Conservation (phyloP, 1,140 invertebrate species). For the Caenorhabditis brenneri region DNA sequence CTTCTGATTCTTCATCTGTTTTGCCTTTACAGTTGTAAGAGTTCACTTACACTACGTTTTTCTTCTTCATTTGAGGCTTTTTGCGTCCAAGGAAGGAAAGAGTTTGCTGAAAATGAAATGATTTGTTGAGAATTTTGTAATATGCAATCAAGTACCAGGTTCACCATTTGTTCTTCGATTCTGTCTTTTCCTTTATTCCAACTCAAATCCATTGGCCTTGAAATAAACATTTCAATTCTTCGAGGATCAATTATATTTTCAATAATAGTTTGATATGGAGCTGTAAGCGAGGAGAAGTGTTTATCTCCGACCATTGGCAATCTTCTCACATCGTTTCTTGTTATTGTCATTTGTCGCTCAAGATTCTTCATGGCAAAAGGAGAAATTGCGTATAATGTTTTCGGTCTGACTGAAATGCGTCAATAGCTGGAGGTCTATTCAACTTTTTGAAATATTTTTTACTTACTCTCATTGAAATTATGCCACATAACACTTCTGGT, state of each 20-base stretch:
- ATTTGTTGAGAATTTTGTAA: too few species aligned
- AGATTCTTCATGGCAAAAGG: background rate
- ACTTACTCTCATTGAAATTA: conserved; percentile 1
- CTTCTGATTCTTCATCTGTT: background rate
- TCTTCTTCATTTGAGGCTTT: background rate
- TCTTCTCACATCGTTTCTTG: background rate
- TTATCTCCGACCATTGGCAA: background rate
- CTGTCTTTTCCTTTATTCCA: background rate
- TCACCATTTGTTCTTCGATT: background rate
- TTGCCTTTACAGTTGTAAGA: too few species aligned
- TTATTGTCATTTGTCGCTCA: background rate
- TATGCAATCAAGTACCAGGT: background rate
- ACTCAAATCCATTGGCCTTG: background rate
- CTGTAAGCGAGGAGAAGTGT: background rate
- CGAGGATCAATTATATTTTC: background rate
- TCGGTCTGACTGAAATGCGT: background rate
- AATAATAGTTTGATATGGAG: background rate
- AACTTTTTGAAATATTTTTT: too few species aligned
- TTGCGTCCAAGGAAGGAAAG: background rate
- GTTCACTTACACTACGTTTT: too few species aligned
- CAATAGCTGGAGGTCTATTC: too few species aligned
- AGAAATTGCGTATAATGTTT: background rate
- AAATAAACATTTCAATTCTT: background rate
- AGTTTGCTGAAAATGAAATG: too few species aligned
- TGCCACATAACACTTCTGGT: background rate